Conservation (phyloP, 2,797 vertebrate species). For the Macropus fuliginosus region DNA sequence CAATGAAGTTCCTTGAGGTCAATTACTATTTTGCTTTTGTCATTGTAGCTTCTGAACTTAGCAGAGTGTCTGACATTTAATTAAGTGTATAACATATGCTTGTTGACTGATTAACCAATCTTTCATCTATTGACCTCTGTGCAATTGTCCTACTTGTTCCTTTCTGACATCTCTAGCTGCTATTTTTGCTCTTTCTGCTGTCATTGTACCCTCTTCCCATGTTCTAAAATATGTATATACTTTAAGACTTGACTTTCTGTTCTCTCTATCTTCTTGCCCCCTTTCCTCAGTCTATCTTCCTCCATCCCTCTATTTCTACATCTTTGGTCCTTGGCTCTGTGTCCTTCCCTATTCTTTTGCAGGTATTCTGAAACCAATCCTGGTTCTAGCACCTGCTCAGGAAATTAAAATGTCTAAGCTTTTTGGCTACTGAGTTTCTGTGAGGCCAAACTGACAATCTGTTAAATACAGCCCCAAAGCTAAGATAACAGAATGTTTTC, state of each 20-base stretch:
- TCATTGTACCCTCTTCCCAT: neutral
- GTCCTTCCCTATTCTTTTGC: neutral
- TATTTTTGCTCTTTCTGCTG: neutral
- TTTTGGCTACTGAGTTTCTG: slow-evolving; percentile 25
- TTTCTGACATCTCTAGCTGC: neutral
- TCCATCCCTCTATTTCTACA: neutral
- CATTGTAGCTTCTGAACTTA: neutral
- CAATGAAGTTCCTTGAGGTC: neutral
- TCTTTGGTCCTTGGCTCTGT: neutral
- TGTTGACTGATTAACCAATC: neutral
- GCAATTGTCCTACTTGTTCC: neutral
- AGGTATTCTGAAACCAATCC: slow-evolving; percentile 26
- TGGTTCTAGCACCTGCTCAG: slow-evolving; percentile 58
- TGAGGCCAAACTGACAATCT: slow-evolving; percentile 63
- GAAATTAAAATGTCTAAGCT: slow-evolving; percentile 69
- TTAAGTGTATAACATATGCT: neutral
- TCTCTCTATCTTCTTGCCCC: neutral
- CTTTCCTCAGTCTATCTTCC: too few relatives aligned
- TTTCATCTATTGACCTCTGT: neutral
- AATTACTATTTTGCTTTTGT: neutral
- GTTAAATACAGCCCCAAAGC: slow-evolving; percentile 55
- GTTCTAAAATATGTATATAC: neutral
- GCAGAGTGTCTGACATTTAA: neutral
- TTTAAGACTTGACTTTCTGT: neutral
- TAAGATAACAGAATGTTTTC: slow-evolving; percentile 70